Conservation (phyloP, 2,113 vertebrate species). For the Heloderma charlesbogerti region DNA sequence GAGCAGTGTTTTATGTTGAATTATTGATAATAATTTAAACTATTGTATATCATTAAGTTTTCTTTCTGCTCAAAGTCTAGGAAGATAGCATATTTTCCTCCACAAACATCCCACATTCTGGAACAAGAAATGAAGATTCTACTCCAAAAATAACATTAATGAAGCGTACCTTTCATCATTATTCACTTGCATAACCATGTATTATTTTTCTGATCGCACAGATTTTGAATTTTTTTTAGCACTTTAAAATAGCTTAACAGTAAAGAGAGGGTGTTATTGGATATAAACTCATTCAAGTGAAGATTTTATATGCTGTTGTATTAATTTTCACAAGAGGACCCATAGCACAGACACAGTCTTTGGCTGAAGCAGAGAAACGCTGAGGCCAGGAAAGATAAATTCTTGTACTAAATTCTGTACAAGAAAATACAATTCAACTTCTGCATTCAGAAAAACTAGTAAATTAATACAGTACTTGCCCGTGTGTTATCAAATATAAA, state of each 20-base stretch:
- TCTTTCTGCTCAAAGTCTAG: neutral
- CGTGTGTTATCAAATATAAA: neutral
- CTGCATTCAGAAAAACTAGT: neutral
- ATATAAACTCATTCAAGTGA: neutral
- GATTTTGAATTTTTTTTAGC: neutral
- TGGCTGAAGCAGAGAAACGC: too few species aligned
- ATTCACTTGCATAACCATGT: neutral
- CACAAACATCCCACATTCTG: neutral
- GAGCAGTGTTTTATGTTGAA: constrained; percentile 17
- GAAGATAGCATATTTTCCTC: too few species aligned
- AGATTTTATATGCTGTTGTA: neutral
- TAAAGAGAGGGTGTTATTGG: neutral
- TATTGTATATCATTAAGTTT: neutral
- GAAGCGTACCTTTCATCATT: neutral
- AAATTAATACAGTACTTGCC: neutral
- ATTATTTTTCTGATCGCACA: neutral
- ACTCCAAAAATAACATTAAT: neutral
- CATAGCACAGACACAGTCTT: neutral
- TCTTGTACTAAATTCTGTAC: neutral
- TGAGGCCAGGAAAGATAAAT: neutral
- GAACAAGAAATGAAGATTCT: neutral
- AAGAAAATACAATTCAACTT: neutral
- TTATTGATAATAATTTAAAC: neutral
- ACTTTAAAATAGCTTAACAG: neutral
- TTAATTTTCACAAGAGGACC: neutral